phyloP scores from a whole-genome alignment of 53 echinoderm and acorn worm genomes.

The Antedon mediterranea region DNA sequence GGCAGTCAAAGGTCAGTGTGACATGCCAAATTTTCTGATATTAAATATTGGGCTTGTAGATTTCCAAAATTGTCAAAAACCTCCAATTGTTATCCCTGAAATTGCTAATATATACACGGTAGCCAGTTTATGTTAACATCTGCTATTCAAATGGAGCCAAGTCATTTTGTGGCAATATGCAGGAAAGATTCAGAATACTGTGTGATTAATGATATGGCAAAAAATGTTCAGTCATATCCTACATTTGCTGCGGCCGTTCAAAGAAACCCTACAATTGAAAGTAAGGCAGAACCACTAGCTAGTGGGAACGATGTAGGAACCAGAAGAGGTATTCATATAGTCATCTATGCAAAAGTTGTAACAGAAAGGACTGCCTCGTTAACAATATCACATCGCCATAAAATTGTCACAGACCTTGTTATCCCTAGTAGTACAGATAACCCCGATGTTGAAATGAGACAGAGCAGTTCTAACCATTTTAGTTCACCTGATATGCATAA shows the following conservation, averaged over 20 bases:
- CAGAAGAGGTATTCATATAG: no score
- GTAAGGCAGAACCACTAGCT: no score
- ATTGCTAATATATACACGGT: not conserved
- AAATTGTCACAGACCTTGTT: no score
- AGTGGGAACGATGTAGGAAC: no score
- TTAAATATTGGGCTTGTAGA: slow-evolving; percentile 8
- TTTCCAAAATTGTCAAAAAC: not conserved
- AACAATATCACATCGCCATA: no score
- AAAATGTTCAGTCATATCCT: not conserved
- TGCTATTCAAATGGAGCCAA: slow-evolving; percentile 12
- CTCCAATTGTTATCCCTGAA: slow-evolving; percentile 11
- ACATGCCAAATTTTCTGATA: slow-evolving; percentile 13
- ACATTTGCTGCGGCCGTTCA: slow-evolving; percentile 8
- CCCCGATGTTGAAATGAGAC: no score
- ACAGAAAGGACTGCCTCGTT: no score
- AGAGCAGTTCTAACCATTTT: no score
- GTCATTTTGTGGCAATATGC: slow-evolving; percentile 8
- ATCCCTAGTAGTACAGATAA: no score
- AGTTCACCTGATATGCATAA: no score
- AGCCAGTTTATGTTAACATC: slow-evolving; percentile 6
- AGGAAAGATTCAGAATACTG: not conserved
- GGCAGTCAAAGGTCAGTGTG: not conserved
- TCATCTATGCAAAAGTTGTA: no score
- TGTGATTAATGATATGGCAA: slow-evolving; percentile 9
- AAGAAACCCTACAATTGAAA: not conserved